Evolutionary conservation across 2,888 invertebrate genomes (phyloP), one percentile per base, ranked within the genome.

Genomic region (Tachystola acroxantha): DNA sequence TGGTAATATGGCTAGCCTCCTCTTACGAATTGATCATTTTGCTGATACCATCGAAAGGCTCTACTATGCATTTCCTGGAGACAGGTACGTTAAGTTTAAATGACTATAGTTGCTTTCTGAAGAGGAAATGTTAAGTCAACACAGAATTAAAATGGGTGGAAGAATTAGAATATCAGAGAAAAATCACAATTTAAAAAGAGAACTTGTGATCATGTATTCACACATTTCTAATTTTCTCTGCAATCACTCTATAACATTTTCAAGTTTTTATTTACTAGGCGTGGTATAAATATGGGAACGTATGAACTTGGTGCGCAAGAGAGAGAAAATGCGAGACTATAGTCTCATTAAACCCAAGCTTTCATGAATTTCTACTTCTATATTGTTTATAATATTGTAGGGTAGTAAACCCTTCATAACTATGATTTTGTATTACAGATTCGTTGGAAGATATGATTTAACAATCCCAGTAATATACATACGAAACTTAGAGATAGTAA

Each of bases 401-500:
- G n/a, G n/a, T n/a, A n/a, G n/a, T n/a, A n/a, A n/a, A n/a, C n/a
- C n/a, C n/a, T n/a, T n/a, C n/a, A n/a, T n/a, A n/a, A n/a, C n/a
- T n/a, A 3, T 20, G 20, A 20, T 20, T 2, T 9, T 20, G 9
- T 7, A 3, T 14, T 10, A 9, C 9, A 30, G 30, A n/a, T 30
- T 30, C 5, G 10, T 16, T 5, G 30, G 89, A 1, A 51, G 69
- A 19, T 88, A 70, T 40, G 85, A 87, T 47, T 75, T 88, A 14
- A 40, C 65, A 0, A 65, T 46, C 1, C 79, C 87, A 0, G 28
- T 74, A 7, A 32, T 85, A 1, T 43, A 88, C 34, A 44, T 89
- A 9, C 70, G 71, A 1, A 89, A 89, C 52, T 60, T 85, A 0
- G 88, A 89, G 5, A 38, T 89, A 6, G 48, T 89, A 0, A 89